A percentile compares a stretch with the other conserved stretches of the same genome.
Conservation (phyloP, 2,797 vertebrate genomes). For the Pterois miles region DNA sequence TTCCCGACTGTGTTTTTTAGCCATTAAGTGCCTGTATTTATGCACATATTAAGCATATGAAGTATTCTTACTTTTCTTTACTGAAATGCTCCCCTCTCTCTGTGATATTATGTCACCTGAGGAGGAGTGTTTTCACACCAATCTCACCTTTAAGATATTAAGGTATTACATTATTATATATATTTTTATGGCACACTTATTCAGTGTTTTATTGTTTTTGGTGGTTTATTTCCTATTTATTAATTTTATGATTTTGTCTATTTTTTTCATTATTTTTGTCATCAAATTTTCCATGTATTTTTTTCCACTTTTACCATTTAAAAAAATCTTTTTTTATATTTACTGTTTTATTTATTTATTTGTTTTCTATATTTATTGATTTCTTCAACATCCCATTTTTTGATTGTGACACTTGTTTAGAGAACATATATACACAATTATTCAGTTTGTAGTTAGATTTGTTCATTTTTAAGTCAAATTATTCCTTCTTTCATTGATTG, state of each 20-base stretch:
- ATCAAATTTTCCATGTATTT: too few species aligned
- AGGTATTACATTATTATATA: not conserved
- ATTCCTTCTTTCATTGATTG: fast-evolving
- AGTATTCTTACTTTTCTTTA: not conserved
- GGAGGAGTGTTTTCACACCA: not conserved
- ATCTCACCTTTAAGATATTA: not conserved
- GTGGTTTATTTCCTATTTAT: not conserved
- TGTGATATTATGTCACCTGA: not conserved
- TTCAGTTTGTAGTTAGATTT: not conserved
- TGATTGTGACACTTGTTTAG: not conserved
- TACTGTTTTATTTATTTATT: not conserved
- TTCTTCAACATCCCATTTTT: not conserved
- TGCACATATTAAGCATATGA: not conserved
- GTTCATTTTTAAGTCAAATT: fast-evolving
- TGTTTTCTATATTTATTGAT: not conserved
- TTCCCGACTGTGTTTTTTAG: not conserved
- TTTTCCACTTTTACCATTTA: not conserved
- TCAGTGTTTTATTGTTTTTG: not conserved
- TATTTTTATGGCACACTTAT: not conserved
- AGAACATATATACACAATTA: fast-evolving
- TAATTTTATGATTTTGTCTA: not conserved
- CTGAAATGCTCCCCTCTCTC: fast-evolving
- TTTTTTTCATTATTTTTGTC: too few species aligned
- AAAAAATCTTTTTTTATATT: not conserved
- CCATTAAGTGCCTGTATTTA: not conserved